Percentiles rank a stretch among this genome's conserved stretches.
phyloP scores from a whole-genome alignment of 2,113 vertebrate species.

The Edolisoma coerulescens region DNA sequence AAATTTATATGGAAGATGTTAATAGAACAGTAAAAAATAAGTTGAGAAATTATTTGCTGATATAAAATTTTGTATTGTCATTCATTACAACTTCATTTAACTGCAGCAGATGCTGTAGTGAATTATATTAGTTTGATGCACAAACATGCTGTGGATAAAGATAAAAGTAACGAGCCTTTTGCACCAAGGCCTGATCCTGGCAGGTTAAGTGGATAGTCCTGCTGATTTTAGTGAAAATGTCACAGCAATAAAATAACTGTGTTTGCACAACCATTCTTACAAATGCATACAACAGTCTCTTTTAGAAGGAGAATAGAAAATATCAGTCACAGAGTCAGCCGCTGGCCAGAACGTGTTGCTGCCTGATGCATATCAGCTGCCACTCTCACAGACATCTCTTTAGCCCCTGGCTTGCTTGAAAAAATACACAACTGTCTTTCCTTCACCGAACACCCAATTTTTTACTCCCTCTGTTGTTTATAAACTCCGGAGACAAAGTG shows the following conservation, averaged over 20 bases:
- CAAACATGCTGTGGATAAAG: neutral
- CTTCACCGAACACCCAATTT: conserved; percentile 76
- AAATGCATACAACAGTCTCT: conserved; percentile 52
- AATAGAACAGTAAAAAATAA: neutral
- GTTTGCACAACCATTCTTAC: neutral
- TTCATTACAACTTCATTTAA: neutral
- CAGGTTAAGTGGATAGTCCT: neutral
- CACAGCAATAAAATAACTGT: neutral
- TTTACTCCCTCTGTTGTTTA: conserved; percentile 75
- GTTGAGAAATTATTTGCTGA: neutral
- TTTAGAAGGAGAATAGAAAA: conserved; percentile 54
- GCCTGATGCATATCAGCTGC: conserved; percentile 73
- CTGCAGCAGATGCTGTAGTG: neutral
- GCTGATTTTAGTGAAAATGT: neutral
- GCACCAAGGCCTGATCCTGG: neutral
- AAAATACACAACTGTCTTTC: conserved; percentile 80
- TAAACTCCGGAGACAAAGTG: conserved; percentile 72
- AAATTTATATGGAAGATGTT: neutral
- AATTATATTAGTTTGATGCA: neutral
- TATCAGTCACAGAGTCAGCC: conserved; percentile 26
- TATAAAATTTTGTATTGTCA: neutral
- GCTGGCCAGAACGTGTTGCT: conserved; percentile 35
- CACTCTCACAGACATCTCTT: conserved; percentile 62
- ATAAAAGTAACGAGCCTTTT: neutral
- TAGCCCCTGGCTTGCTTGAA: conserved; percentile 71